Conservation (phyloP, 2,888 invertebrate genomes). For the Rhamphomyia laevipes region DNA sequence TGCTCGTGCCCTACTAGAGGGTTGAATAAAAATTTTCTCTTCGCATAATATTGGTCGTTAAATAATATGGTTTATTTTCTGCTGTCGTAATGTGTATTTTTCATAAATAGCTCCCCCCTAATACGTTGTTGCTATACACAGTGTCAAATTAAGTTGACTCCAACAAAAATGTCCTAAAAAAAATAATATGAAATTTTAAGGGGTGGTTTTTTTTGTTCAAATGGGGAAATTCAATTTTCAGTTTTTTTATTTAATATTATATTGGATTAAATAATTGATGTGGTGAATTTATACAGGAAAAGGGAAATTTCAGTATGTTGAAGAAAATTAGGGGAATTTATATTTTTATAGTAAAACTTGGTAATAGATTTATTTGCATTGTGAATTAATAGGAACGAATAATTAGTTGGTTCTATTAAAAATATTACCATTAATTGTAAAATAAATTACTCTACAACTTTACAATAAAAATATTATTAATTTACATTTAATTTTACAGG, state of each 20-base stretch:
- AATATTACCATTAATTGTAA: no score
- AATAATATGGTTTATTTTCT: not conserved
- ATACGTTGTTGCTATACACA: not conserved
- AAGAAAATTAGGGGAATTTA: not conserved
- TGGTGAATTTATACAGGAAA: not conserved
- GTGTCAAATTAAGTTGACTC: no score
- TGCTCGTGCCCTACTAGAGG: constrained; percentile 36
- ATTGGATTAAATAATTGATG: no score
- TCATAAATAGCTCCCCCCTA: no score
- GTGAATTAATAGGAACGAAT: no score
- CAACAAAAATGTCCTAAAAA: no score
- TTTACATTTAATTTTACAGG: constrained; percentile 12
- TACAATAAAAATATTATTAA: constrained; percentile 9
- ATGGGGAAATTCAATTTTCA: constrained; percentile 4
- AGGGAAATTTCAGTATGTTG: not conserved
- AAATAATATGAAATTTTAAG: constrained; percentile 11
- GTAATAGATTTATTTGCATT: no score
- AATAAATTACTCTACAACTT: no score
- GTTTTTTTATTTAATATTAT: no score
- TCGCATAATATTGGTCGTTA: constrained; percentile 7
- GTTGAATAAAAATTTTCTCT: constrained; percentile 1
- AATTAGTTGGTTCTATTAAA: no score
- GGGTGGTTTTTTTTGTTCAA: constrained; percentile 5
- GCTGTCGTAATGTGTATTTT: no score
- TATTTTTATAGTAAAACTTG: no score